Percentiles rank a stretch among this genome's conserved stretches.
phyloP scores from a whole-genome alignment of 2,888 invertebrate species.

The Cosmorhoe ocellata region DNA sequence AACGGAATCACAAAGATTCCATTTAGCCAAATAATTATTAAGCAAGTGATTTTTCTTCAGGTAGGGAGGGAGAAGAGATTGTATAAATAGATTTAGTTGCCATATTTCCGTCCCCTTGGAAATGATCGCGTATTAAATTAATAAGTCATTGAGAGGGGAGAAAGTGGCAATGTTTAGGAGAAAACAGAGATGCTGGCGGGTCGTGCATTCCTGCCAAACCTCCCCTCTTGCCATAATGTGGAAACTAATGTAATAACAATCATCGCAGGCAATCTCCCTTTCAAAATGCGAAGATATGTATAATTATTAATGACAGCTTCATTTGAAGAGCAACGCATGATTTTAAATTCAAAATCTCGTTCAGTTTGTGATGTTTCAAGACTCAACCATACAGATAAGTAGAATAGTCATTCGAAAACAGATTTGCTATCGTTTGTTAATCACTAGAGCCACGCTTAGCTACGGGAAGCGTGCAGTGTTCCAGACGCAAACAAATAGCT shows the following conservation, averaged over 20 bases:
- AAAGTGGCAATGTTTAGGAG: constrained; percentile 49
- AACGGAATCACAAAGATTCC: background rate
- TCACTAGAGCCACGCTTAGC: constrained; percentile 51
- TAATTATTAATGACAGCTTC: constrained; percentile 23
- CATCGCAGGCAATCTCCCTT: constrained; percentile 38
- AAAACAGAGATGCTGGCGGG: constrained; percentile 31
- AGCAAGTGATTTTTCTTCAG: constrained; percentile 12
- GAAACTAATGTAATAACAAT: constrained; percentile 53
- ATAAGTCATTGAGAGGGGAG: constrained; percentile 51
- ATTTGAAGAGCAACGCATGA: too few species aligned
- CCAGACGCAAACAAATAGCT: constrained; percentile 65
- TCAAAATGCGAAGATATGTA: constrained; percentile 33
- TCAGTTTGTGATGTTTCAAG: too few species aligned
- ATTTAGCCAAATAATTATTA: constrained; percentile 4
- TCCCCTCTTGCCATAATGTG: constrained; percentile 29
- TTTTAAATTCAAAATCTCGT: too few species aligned
- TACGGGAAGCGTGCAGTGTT: constrained; percentile 42
- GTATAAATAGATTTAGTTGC: constrained; percentile 28
- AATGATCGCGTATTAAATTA: constrained; percentile 56
- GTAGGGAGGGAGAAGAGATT: constrained; percentile 5
- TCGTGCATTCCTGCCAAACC: constrained; percentile 36
- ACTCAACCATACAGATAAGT: too few species aligned
- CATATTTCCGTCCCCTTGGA: constrained; percentile 45
- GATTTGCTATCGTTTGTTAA: constrained; percentile 48
- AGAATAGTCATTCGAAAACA: constrained; percentile 4